Percentiles rank a stretch among this genome's conserved stretches.
These are phyloP conservation scores for Trachemys scripta DNA, from an alignment of 2,113 vertebrate species.

Conservation along the genomic window DNA sequence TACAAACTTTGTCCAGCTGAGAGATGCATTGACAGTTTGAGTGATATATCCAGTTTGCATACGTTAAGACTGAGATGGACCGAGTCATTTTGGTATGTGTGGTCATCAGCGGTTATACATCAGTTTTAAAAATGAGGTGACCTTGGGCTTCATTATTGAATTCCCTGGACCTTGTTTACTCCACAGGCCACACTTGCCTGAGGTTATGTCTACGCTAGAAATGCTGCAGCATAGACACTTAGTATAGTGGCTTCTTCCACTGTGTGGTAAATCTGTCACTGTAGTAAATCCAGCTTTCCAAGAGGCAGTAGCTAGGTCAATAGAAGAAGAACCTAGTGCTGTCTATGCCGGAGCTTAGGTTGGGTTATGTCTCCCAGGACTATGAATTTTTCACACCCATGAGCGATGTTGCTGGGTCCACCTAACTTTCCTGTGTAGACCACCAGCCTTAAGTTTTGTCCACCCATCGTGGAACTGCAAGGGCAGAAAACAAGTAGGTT, in stretches of 20 bases:
- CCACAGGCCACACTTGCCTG: background rate
- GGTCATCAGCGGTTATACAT: background rate
- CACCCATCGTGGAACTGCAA: too few species aligned
- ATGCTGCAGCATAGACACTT: background rate
- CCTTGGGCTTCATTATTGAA: background rate
- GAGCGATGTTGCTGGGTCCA: too few species aligned
- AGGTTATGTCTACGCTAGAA: background rate
- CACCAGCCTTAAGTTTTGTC: background rate
- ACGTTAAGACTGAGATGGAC: background rate
- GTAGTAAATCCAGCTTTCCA: background rate
- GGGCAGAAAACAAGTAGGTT: background rate
- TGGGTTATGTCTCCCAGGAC: background rate
- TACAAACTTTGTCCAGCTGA: constrained; percentile 35
- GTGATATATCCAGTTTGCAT: background rate
- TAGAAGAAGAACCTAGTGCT: background rate
- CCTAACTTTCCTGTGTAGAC: too few species aligned
- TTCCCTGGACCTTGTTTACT: background rate
- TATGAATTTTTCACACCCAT: background rate
- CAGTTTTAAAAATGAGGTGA: background rate
- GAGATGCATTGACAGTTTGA: constrained; percentile 26
- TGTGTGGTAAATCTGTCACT: background rate
- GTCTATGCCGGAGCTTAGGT: background rate
- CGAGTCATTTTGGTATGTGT: background rate
- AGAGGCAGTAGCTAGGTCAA: background rate
- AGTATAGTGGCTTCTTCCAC: background rate